A percentile compares a stretch with the other conserved stretches of the same genome.
phyloP scores from a whole-genome alignment of 1,140 invertebrate genomes.

The Sitophilus oryzae region DNA sequence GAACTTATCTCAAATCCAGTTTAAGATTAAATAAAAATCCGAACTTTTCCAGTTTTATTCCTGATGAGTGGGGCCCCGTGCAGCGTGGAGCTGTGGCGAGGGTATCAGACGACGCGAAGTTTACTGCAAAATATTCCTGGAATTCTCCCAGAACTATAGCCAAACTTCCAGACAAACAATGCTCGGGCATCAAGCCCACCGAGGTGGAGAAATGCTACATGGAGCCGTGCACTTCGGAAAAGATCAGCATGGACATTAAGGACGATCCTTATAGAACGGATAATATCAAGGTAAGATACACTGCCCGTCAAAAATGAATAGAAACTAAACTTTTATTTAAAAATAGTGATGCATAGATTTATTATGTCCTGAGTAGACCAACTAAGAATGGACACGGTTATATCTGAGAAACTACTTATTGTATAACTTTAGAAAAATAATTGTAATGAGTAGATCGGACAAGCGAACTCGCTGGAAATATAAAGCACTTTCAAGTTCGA shows the following conservation, averaged over 20 bases:
- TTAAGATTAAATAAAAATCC: no score
- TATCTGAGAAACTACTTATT: no score
- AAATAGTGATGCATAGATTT: no score
- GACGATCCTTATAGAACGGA: slow-evolving; percentile 38
- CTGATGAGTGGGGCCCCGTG: slow-evolving; percentile 82
- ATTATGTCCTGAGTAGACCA: no score
- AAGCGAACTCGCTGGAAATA: no score
- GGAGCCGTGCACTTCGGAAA: slow-evolving; percentile 57
- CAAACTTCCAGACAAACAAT: slow-evolving; percentile 81
- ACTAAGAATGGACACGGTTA: no score
- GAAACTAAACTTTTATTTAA: no score
- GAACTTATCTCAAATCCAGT: no score
- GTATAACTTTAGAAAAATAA: no score
- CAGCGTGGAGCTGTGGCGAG: slow-evolving; percentile 82
- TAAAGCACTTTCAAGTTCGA: no score
- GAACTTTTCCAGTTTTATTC: slow-evolving; percentile 63
- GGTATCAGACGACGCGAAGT: slow-evolving; percentile 75
- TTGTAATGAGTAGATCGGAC: no score
- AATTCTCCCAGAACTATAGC: slow-evolving; percentile 82
- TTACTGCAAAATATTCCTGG: slow-evolving; percentile 88
- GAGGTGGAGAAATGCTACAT: slow-evolving; percentile 72
- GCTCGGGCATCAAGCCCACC: slow-evolving; percentile 72
- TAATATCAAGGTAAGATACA: slow-evolving; percentile 45
- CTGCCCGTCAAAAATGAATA: no score
- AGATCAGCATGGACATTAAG: slow-evolving; percentile 38